Conservation (phyloP, 2,113 vertebrate species). For the Pyxicephalus adspersus region DNA sequence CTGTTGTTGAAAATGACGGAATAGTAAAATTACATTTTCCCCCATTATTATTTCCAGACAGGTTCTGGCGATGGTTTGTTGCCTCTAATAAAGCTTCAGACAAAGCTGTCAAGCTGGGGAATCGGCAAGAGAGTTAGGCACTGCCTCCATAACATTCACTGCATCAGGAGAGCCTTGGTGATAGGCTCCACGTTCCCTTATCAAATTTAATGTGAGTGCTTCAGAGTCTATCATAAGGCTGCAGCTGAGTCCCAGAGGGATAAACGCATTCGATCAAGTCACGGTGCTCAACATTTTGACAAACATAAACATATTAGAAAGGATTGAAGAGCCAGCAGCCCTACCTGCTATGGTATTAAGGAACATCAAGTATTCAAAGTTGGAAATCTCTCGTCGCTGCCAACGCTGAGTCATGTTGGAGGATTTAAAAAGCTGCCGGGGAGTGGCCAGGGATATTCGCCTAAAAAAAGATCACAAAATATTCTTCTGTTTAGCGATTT, state of each 20-base stretch:
- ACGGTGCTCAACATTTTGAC: conserved; percentile 60
- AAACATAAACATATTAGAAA: conserved; percentile 66
- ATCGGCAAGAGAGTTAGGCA: conserved; percentile 72
- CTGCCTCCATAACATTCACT: conserved; percentile 67
- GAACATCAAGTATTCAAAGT: conserved; percentile 99
- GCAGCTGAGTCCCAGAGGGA: conserved; percentile 63
- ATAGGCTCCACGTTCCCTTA: conserved; percentile 64
- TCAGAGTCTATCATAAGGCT: conserved; percentile 63
- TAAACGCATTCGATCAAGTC: conserved; percentile 63
- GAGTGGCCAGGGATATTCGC: conserved; percentile 92
- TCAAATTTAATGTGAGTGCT: conserved; percentile 65
- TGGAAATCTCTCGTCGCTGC: conserved; percentile 97
- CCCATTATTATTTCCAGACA: conserved; percentile 82
- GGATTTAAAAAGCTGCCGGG: conserved; percentile 96
- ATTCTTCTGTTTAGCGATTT: too few relatives aligned
- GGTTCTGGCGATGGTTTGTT: conserved; percentile 79
- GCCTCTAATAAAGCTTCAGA: conserved; percentile 82
- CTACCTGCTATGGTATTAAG: conserved; percentile 97
- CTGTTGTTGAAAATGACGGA: conserved; percentile 75
- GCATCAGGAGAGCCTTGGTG: conserved; percentile 64
- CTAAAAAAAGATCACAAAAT: conserved; percentile 65
- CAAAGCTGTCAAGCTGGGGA: conserved; percentile 78
- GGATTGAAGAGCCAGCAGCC: conserved; percentile 63
- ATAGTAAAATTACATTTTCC: conserved; percentile 77
- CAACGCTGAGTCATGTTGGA: conserved; percentile 99